phyloP scores from a whole-genome alignment of 2,888 invertebrate species.

The Spisula subtruncata region DNA sequence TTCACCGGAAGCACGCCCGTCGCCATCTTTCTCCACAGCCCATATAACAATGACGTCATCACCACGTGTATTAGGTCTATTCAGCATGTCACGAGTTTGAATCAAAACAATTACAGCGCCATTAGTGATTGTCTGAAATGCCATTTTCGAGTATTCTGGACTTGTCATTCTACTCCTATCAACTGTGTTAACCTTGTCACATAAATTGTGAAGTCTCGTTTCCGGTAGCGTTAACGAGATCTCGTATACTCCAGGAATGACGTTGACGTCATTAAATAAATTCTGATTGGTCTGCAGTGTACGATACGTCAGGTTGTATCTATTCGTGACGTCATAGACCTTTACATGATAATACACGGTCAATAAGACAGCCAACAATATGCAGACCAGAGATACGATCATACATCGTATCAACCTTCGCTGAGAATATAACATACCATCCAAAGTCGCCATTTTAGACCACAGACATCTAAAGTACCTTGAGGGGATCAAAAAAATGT shows the following conservation, averaged over 20 bases:
- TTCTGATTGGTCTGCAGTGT: too few species aligned
- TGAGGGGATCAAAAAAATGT: too few species aligned
- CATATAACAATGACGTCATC: constrained; percentile 62
- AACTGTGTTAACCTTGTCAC: background rate
- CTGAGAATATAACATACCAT: too few species aligned
- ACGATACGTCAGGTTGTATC: too few species aligned
- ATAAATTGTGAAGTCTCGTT: background rate
- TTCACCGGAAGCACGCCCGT: constrained; percentile 54
- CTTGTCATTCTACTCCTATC: constrained; percentile 33
- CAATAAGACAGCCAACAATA: too few species aligned
- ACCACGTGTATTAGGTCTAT: constrained; percentile 35
- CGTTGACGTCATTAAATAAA: too few species aligned
- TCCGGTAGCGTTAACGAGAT: background rate
- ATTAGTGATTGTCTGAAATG: background rate
- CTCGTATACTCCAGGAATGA: background rate
- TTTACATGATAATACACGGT: too few species aligned
- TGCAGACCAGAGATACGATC: too few species aligned
- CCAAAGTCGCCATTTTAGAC: too few species aligned
- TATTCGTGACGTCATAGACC: too few species aligned
- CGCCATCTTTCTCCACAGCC: constrained; percentile 49
- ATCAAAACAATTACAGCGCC: constrained; percentile 5
- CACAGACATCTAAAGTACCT: too few species aligned
- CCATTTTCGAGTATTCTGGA: background rate
- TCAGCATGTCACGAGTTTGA: constrained; percentile 33
- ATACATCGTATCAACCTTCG: too few species aligned